Percentiles rank a stretch among this genome's conserved stretches.
Evolutionary conservation across 2,888 invertebrate species (phyloP).

Genomic region (Notodonta dromedarius): DNA sequence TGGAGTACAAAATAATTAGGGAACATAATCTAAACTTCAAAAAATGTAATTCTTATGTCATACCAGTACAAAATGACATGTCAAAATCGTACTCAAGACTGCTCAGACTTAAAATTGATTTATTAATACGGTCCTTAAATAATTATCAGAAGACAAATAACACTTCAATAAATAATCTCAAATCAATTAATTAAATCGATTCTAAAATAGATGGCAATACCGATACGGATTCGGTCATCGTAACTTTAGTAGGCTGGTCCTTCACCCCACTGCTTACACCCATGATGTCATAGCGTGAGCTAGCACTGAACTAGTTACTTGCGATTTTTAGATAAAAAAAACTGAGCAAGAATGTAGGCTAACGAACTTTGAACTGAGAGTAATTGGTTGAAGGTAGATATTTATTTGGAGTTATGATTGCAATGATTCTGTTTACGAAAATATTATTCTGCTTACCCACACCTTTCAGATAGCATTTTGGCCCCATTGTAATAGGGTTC

Average conservation of each 20-base stretch:
- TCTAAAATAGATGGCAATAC: neutral
- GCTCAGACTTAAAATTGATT: no score
- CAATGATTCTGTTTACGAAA: neutral
- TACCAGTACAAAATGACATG: no score
- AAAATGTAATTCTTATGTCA: no score
- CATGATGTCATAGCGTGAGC: constrained; percentile 16
- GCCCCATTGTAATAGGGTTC: no score
- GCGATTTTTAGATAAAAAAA: constrained; percentile 6
- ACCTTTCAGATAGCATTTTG: no score
- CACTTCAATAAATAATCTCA: constrained; percentile 1
- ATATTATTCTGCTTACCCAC: no score
- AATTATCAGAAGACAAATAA: neutral
- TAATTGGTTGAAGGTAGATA: neutral
- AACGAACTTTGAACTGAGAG: neutral
- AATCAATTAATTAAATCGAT: neutral
- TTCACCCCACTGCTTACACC: constrained; percentile 15
- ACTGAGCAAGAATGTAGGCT: neutral
- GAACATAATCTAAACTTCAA: no score
- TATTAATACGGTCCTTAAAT: neutral
- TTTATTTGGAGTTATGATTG: neutral
- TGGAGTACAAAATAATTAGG: no score
- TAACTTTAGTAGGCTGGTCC: constrained; percentile 25
- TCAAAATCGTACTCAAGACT: no score
- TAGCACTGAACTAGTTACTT: constrained; percentile 3
- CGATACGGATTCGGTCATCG: constrained; percentile 13